Percentiles rank a stretch among this genome's conserved stretches.
These are phyloP conservation scores for Papilio polyxenes DNA, from an alignment of 1,140 invertebrate genomes.

Conservation along the genomic window DNA sequence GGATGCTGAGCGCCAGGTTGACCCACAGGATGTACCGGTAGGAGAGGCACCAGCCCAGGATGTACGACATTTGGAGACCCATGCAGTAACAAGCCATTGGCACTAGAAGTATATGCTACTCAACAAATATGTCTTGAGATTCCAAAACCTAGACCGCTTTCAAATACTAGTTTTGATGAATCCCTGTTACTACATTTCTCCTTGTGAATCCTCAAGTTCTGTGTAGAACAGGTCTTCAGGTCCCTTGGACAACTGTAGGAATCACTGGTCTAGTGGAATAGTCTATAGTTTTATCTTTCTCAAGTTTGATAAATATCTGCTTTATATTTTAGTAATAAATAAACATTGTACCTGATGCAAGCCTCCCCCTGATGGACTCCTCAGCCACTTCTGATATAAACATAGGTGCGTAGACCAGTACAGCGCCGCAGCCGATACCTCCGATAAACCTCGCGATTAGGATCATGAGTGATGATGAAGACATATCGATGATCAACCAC, in stretches of 20 bases:
- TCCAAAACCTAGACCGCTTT: constrained; percentile 64
- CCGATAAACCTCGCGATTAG: constrained; percentile 82
- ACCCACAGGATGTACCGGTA: constrained; percentile 61
- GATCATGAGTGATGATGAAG: constrained; percentile 71
- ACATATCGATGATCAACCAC: constrained; percentile 59
- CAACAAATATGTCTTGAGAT: constrained; percentile 77
- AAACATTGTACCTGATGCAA: constrained; percentile 76
- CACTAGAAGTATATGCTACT: constrained; percentile 45
- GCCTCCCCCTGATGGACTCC: constrained; percentile 83
- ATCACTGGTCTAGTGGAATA: too few relatives aligned
- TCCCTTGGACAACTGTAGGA: too few relatives aligned
- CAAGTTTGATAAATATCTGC: too few relatives aligned
- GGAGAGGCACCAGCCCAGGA: constrained; percentile 81
- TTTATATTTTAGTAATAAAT: too few relatives aligned
- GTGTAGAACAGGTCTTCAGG: too few relatives aligned
- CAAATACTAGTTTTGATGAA: too few relatives aligned
- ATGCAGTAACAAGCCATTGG: constrained; percentile 57
- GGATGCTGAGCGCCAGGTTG: constrained; percentile 51
- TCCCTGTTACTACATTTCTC: too few relatives aligned
- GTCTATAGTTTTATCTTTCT: too few relatives aligned
- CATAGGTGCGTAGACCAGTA: constrained; percentile 81
- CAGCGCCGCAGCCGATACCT: constrained; percentile 82
- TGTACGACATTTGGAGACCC: constrained; percentile 84
- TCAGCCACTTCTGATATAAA: constrained; percentile 84
- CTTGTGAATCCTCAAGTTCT: too few relatives aligned